Evolutionary conservation across 2,797 vertebrate genomes (phyloP), one percentile per base, ranked within the genome.

Genomic region (Phyllotis vaccarum): DNA sequence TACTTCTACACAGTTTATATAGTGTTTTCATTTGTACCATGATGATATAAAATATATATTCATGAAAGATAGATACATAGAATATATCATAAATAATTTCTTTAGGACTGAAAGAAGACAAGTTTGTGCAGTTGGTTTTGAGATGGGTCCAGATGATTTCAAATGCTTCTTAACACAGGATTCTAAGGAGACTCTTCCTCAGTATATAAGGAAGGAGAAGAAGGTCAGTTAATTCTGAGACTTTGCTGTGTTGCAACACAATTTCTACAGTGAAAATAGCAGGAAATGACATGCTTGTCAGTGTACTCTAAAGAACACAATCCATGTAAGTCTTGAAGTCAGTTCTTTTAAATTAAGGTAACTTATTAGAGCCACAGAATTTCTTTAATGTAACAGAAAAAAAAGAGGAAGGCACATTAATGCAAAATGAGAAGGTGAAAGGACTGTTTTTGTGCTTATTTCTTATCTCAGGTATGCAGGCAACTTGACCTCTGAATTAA

Each of bases 401-500:
- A 91, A 7, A n/a, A 22, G 13, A 52, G 79, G 43, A 58, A 64
- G 29, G 60, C 6, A 34, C 21, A 31, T 14, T 62, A 58, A 74
- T 46, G 7, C 60, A 85, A 91, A 89, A 31, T 1, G 6, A 89
- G 58, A n/a, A 64, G 17, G 54, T 76, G 7, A 78, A 81, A 92
- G 46, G 66, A 34, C 21, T 49, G 12, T 66, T 54, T 40, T 14
- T 43, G 22, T 29, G 27, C 86, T 86, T 60, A 34, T 82, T 79
- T 90, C 95, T 93, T 95, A 76, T 91, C 62, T 96, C 56, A 70
- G 56, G 8, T 79, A 37, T 75, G 37, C 49, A 94, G 66, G 43
- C 9, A 49, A 31, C 54, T 90, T 40, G 82, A 60, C 29, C 43
- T 93, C 81, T 43, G 49, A 83, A 94, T 43, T 31, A 86, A 79